Percentiles rank a stretch among this genome's conserved stretches.
Evolutionary conservation across 2,113 vertebrate species (phyloP).

Genomic region (Oreochromis tanganicae): DNA sequence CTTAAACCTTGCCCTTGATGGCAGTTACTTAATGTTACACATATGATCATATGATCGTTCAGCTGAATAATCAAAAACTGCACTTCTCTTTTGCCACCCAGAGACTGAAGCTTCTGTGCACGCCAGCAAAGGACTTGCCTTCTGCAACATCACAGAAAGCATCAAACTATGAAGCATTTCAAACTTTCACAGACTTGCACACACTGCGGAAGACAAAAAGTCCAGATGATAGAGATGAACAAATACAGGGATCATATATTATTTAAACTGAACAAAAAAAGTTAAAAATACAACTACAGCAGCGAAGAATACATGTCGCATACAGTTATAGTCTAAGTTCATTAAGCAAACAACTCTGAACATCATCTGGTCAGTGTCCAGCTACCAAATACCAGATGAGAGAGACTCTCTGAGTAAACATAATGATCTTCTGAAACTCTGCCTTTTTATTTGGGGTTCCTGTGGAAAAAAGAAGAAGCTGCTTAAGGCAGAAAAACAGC

Average conservation of each 20-base stretch:
- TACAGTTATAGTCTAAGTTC: neutral
- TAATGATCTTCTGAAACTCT: neutral
- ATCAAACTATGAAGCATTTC: slow-evolving; percentile 28
- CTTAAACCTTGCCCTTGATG: neutral
- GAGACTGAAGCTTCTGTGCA: slow-evolving; percentile 65
- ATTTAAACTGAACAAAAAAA: neutral
- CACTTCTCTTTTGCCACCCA: slow-evolving; percentile 5
- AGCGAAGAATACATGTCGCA: neutral
- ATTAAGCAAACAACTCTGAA: neutral
- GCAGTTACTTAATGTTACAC: neutral
- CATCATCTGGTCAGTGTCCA: neutral
- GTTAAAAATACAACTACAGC: neutral
- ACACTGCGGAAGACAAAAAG: slow-evolving; percentile 18
- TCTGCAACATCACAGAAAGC: neutral
- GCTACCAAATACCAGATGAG: neutral
- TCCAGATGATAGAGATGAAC: neutral
- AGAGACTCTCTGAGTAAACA: neutral
- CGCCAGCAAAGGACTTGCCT: slow-evolving; percentile 58
- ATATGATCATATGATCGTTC: neutral
- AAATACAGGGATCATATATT: neutral
- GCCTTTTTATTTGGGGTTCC: neutral
- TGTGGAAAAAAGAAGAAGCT: neutral
- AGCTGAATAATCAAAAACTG: neutral
- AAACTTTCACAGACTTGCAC: slow-evolving; percentile 35
- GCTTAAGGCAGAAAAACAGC: neutral